Conservation (phyloP, 2,797 vertebrate species). For the Lacerta viridis region DNA sequence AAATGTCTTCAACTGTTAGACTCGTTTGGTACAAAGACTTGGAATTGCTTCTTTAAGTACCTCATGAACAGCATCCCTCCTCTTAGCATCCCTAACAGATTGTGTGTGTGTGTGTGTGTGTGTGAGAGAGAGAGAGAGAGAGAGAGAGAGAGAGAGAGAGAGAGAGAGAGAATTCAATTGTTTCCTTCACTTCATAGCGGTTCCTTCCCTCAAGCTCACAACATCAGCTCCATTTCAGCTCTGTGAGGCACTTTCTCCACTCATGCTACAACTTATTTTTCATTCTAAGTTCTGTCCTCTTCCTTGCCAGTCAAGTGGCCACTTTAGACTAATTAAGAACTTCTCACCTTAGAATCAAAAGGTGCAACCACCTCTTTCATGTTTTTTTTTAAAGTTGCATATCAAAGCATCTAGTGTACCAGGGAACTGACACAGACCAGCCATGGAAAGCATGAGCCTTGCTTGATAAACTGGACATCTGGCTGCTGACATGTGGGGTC, state of each 20-base stretch:
- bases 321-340: constrained; percentile 14
- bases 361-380: background rate
- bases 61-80: background rate
- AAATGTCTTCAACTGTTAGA: background rate
- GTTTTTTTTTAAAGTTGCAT: constrained; percentile 7
- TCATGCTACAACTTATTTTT: background rate
- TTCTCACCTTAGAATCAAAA: constrained; percentile 21
- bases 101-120: too few relatives aligned
- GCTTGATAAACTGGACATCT: constrained; percentile 40
- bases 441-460: background rate
- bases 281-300: background rate
- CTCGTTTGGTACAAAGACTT: background rate
- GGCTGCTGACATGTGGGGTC: constrained; percentile 27
- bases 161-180: background rate
- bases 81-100: background rate
- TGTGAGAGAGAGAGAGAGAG: too few relatives aligned
- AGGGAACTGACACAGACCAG: background rate
- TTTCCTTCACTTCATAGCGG: background rate
- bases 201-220: background rate
- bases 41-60: background rate
- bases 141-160: too few relatives aligned
- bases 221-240: background rate
- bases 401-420: constrained; percentile 3
- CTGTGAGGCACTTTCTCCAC: background rate
- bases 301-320: background rate